Base-by-base conservation (phyloP, 2,888 invertebrate genomes). In the Hemaris fuciformis region DNA sequence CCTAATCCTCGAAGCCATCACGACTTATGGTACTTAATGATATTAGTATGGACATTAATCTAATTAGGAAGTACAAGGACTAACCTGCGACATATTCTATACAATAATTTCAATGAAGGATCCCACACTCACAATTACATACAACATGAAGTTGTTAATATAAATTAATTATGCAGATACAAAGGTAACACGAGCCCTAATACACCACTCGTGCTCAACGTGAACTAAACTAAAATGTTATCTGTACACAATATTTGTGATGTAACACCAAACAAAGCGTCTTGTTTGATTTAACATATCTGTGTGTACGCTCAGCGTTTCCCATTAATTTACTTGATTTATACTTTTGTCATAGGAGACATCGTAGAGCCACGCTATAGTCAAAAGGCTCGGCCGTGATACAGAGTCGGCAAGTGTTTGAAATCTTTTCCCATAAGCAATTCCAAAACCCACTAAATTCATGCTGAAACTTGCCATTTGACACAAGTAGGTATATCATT, bases 241-340 rank as follows among this genome's bases (percentile, higher is more conserved):
- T 53, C 53, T 27, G 27, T 6, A 18, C 27, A 31, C 15, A 53
- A 53, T 53, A 53, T 20, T 4, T 46, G 41, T 57, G 57, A 20
- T 46, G 27, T 20, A 58, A 6, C 1, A 46, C 41, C 25, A 46
- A 46, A 46, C 53, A 53, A 48, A 48, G 7, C 27, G 25, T 3
- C 13, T 22, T 59, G 60, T 61, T 62, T 62, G 60, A 64, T 56
- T 45, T 31, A 64, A 66, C 66, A 68, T 65, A 69, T 53, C 53
- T 53, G 31, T 31, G 31, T 31, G 18, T 18, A 27, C 15, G 18
- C 10, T 31, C 15, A 25, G 1, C 10, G 31, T 31, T 53, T 53
- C 53, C 10, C 18, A 53, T 27, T 7, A 43, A 20, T 18, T 43
- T 20, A 20, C 7, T 42, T 4, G 15, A 18, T 42, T 42, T 27